Base-by-base conservation (phyloP, 2,113 vertebrate species). In the Xyrauchen texanus region DNA sequence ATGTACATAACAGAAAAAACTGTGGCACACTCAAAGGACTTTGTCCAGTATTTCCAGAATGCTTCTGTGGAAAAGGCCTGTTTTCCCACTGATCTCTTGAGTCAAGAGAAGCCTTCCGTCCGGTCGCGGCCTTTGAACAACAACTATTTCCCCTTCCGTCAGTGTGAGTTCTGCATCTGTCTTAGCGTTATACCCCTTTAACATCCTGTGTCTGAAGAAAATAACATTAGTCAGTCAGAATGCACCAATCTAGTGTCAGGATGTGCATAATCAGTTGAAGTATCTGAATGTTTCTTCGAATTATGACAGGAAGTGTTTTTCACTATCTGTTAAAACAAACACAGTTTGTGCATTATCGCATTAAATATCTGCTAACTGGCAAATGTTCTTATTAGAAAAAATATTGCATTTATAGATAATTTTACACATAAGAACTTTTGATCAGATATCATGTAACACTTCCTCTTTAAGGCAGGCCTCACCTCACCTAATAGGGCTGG, bases 61-160 rank as follows among this genome's bases (percentile, higher is more conserved):
- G 83, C 81, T 88, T 84, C 61, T 87, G 68, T 93, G 87, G 86
- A 93, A 93, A 42, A 94, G 81, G 21, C 93, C 91, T 0, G 90
- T 93, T 62, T 90, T 90, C 8, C 92, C 91, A 16, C 87, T 91
- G 83, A 86, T 88, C 80, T 93, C 91, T 83, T 92, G 91, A 12
- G 91, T 94, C 44, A 92, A 71, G 51, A 93, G 88, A 62, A 93
- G 62, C 15, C 91, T 86, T 55, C 92, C 91, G 2, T 93, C 93
- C 8, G 88, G 88, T 47, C 92, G 89, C 51, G 88, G 89, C 82
- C 88, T 91, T 83, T 93, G 92, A 73, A 93, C 90, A n/a, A 92
- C 82, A 42, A 94, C 91, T 0, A 88, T 16, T 74, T 94, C 92
- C 80, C 93, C 93, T 80, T 93, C 92, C 62, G 91, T 85, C 76